A percentile compares a stretch with the other conserved stretches of the same genome.
These are phyloP conservation scores for Cotesia congregata DNA, from an alignment of 2,888 invertebrate species.

Conservation along the genomic window DNA sequence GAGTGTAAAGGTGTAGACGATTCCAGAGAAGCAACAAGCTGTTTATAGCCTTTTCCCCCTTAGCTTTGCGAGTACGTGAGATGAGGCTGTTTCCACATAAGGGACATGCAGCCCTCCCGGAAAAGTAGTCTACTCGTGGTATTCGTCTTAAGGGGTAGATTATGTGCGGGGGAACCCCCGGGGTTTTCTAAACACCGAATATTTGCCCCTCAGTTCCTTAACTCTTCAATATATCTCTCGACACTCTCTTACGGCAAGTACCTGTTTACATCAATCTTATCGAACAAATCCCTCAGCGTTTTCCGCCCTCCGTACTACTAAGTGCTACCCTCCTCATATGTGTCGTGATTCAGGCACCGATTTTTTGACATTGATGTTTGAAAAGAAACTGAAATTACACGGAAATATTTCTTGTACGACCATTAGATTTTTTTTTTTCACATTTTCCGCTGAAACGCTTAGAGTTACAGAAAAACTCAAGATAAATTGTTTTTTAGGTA, in stretches of 20 bases:
- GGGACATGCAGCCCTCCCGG: conserved; percentile 2
- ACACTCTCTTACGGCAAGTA: conserved; percentile 55
- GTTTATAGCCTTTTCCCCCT: conserved; percentile 63
- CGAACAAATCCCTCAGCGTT: conserved; percentile 49
- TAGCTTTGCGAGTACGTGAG: conserved; percentile 20
- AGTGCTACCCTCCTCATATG: not conserved
- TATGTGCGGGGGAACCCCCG: conserved; percentile 53
- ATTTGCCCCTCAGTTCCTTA: conserved; percentile 35
- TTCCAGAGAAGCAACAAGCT: conserved; percentile 69
- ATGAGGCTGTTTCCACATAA: conserved; percentile 22
- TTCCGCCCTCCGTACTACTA: not conserved
- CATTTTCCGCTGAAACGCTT: not conserved
- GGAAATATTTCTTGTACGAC: too few species aligned
- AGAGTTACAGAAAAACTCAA: not conserved
- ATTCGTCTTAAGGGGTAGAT: conserved; percentile 26
- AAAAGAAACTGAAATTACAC: too few species aligned
- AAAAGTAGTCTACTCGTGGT: conserved; percentile 16
- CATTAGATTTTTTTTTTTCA: not conserved
- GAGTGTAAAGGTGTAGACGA: not conserved
- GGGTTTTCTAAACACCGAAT: conserved; percentile 43
- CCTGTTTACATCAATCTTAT: conserved; percentile 68
- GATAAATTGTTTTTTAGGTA: not conserved
- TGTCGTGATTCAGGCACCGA: not conserved
- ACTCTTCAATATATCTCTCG: conserved; percentile 48
- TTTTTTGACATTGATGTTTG: too few species aligned